These are phyloP conservation scores for Leucopsar rothschildi DNA, from an alignment of 2,113 vertebrate genomes.

Conservation along the genomic window DNA sequence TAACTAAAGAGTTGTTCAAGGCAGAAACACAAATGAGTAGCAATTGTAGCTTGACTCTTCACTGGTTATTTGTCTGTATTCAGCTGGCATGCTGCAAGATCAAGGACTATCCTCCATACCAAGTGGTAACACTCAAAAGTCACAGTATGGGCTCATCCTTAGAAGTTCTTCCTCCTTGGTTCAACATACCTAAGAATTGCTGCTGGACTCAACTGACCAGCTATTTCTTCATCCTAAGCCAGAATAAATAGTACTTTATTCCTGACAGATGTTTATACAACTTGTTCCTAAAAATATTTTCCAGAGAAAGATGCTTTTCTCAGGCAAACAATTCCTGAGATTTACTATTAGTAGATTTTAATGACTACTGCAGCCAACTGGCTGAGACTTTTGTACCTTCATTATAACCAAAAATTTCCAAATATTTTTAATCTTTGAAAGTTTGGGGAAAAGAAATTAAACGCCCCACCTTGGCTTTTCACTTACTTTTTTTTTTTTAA, in stretches of 20 bases:
- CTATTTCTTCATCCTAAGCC: background rate
- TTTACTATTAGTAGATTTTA: background rate
- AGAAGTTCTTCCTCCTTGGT: background rate
- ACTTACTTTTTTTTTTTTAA: background rate
- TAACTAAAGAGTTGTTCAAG: background rate
- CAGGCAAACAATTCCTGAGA: background rate
- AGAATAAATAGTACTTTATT: background rate
- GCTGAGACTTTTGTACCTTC: background rate
- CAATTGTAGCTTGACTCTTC: background rate
- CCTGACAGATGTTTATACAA: background rate
- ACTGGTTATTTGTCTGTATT: background rate
- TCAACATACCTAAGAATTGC: background rate
- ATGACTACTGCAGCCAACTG: background rate
- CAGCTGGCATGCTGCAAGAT: background rate
- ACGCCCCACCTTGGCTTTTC: background rate
- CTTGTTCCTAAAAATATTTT: background rate
- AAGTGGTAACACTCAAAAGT: background rate
- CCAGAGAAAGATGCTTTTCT: background rate
- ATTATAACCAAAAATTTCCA: background rate
- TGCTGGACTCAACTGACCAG: background rate
- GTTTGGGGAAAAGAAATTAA: background rate
- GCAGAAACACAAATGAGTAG: background rate
- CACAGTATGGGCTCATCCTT: fast-evolving
- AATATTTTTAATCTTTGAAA: background rate
- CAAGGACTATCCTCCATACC: background rate